Conservation (phyloP, 2,797 vertebrate genomes). For the Myripristis murdjan region DNA sequence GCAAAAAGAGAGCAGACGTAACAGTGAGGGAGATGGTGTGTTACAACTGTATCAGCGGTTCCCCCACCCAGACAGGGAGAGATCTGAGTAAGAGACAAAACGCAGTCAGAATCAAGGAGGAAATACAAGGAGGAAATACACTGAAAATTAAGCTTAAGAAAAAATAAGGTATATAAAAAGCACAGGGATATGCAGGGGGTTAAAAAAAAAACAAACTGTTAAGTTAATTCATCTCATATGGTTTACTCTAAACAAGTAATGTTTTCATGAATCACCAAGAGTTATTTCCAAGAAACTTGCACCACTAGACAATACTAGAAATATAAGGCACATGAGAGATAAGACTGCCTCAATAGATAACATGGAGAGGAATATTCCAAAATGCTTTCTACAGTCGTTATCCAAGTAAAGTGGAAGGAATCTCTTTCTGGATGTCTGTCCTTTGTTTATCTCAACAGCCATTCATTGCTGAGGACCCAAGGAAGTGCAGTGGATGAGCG, state of each 20-base stretch:
- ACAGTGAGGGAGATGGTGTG: slow-evolving; percentile 40
- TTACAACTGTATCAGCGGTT: slow-evolving; percentile 11
- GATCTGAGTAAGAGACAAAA: slow-evolving; percentile 18
- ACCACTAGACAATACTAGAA: background rate
- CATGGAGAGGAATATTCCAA: no score
- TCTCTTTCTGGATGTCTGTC: no score
- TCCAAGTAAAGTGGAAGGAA: no score
- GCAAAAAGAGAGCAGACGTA: slow-evolving; percentile 38
- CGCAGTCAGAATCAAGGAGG: slow-evolving; percentile 9
- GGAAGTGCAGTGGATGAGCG: no score
- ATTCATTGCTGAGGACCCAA: no score
- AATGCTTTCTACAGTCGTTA: background rate
- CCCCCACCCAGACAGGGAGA: slow-evolving; percentile 34
- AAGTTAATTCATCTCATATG: background rate
- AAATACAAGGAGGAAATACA: background rate
- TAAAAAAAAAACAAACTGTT: slow-evolving; percentile 20
- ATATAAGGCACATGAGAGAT: background rate
- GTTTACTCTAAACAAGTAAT: slow-evolving; percentile 7
- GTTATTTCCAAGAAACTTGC: slow-evolving; percentile 6
- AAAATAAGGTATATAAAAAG: slow-evolving; percentile 13
- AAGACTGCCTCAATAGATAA: background rate
- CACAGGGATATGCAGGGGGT: slow-evolving; percentile 16
- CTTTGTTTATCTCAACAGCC: no score
- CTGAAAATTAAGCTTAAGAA: slow-evolving; percentile 2
- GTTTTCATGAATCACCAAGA: background rate